Percentiles rank a stretch among this genome's conserved stretches.
Evolutionary conservation across 2,113 vertebrate species (phyloP).

Genomic region (Perca flavescens): DNA sequence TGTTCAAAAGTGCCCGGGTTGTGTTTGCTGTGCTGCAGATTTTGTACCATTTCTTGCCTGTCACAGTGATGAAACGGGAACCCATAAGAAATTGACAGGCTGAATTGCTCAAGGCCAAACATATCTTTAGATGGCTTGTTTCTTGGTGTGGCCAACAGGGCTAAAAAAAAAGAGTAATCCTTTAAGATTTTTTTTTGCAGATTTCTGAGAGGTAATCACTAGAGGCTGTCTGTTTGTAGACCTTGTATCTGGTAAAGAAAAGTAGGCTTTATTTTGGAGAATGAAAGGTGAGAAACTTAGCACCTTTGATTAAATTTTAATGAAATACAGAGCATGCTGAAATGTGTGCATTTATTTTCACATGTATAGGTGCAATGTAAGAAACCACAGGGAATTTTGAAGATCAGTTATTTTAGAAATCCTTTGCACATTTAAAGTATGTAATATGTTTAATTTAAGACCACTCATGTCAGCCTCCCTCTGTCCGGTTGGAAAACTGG

Average conservation of each 20-base stretch:
- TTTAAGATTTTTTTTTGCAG: constrained; percentile 32
- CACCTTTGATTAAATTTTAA: constrained; percentile 10
- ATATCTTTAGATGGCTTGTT: constrained; percentile 63
- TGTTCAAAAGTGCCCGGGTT: constrained; percentile 47
- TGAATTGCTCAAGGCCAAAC: constrained; percentile 69
- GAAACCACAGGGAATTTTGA: constrained; percentile 9
- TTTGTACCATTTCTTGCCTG: constrained; percentile 59
- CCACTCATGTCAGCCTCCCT: constrained; percentile 12
- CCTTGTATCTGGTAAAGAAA: not conserved
- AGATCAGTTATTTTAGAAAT: constrained; percentile 17
- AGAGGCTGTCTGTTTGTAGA: constrained; percentile 30
- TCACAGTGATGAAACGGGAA: constrained; percentile 72
- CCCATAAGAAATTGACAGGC: constrained; percentile 70
- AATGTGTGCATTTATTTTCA: not conserved
- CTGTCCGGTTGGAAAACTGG: constrained; percentile 16
- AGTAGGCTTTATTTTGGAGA: constrained; percentile 17
- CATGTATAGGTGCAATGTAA: not conserved
- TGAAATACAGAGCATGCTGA: not conserved
- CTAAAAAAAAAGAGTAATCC: constrained; percentile 39
- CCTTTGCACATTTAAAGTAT: constrained; percentile 1
- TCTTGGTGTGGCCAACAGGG: constrained; percentile 48
- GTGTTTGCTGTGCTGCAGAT: constrained; percentile 37
- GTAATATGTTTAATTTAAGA: constrained; percentile 39
- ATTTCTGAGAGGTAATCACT: constrained; percentile 23
- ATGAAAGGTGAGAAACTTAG: not conserved